A percentile compares a stretch with the other conserved stretches of the same genome.
phyloP scores from a whole-genome alignment of 2,888 invertebrate species.

The Baronia brevicornis region DNA sequence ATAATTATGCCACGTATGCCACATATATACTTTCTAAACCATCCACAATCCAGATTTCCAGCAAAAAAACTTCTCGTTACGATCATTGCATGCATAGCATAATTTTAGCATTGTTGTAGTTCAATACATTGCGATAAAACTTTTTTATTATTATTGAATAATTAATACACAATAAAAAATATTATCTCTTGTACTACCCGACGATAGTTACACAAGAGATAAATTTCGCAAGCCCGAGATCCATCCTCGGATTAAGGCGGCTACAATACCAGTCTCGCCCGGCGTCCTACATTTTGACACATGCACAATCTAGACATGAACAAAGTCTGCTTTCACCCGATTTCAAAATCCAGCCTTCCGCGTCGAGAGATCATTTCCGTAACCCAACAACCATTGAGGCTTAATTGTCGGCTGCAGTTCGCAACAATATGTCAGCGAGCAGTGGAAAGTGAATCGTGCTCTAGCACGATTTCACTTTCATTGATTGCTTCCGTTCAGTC shows the following conservation, averaged over 20 bases:
- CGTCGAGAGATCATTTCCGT: background rate
- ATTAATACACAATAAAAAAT: background rate
- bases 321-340: slow-evolving; percentile 22
- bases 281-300: slow-evolving; percentile 17
- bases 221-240: slow-evolving; percentile 12
- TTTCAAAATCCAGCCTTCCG: slow-evolving; percentile 15
- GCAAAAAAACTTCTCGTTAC: no score
- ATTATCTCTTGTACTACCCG: slow-evolving; percentile 1
- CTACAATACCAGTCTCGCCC: slow-evolving; percentile 9
- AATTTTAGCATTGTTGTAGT: no score
- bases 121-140: no score
- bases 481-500: slow-evolving; percentile 11
- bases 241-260: slow-evolving; percentile 14
- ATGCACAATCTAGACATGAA: slow-evolving; percentile 16
- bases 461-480: slow-evolving; percentile 13
- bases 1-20: no score
- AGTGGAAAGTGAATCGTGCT: slow-evolving; percentile 1
- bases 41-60: no score
- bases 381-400: no score
- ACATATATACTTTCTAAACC: no score
- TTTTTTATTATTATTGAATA: no score
- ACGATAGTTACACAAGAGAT: slow-evolving; percentile 15
- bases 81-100: no score
- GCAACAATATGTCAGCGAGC: slow-evolving; percentile 1
- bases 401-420: background rate